Conservation (phyloP, 2,113 vertebrate genomes). For the Podilymbus podiceps region DNA sequence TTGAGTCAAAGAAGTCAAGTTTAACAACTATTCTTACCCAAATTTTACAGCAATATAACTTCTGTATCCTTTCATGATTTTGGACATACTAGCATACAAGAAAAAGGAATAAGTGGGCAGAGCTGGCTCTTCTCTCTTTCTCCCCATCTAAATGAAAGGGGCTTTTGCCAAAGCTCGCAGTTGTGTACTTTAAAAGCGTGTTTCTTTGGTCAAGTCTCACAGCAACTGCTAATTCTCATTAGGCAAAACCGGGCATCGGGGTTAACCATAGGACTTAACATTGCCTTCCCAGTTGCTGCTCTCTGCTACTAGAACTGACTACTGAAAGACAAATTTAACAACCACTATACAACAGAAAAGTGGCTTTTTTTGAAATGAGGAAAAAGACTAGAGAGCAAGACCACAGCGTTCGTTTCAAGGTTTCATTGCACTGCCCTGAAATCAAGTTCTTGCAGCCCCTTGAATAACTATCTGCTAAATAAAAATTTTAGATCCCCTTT, state of each 20-base stretch:
- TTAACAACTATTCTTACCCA: not conserved
- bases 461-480: not conserved
- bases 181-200: not conserved
- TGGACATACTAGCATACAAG: fast-evolving
- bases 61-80: not conserved
- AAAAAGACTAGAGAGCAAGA: not conserved
- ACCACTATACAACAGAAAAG: not conserved
- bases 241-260: not conserved
- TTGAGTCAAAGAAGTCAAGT: not conserved
- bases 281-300: not conserved
- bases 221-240: not conserved
- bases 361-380: not conserved
- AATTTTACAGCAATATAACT: not conserved
- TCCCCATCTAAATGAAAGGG: not conserved
- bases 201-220: not conserved
- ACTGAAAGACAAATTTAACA: not conserved
- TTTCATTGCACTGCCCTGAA: not conserved
- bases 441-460: not conserved
- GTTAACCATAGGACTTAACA: not conserved
- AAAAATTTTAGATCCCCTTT: not conserved
- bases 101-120: not conserved
- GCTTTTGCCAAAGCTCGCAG: not conserved
- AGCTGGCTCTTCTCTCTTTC: not conserved
- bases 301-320: not conserved
- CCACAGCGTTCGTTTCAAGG: not conserved